Conservation (phyloP, 1,140 invertebrate genomes). For the Drosophila guanche region DNA sequence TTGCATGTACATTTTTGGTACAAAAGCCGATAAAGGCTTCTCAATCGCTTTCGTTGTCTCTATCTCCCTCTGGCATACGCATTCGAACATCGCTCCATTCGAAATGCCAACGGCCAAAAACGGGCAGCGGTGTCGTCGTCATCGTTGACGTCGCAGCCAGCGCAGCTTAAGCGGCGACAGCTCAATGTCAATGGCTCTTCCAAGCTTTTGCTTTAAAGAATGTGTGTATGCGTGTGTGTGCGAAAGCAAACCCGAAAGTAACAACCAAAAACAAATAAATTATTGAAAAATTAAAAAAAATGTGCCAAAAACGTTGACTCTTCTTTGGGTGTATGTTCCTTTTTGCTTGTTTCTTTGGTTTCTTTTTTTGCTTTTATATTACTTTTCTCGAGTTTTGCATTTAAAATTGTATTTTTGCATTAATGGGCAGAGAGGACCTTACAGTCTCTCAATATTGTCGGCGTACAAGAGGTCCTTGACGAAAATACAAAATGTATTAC, state of each 20-base stretch:
- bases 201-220: slow-evolving; percentile 22
- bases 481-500: too few species aligned
- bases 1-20: slow-evolving; percentile 68
- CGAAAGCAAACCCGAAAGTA: slow-evolving; percentile 43
- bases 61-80: too few species aligned
- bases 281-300: slow-evolving; percentile 44
- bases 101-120: slow-evolving; percentile 74
- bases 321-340: slow-evolving; percentile 12
- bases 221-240: slow-evolving; percentile 9
- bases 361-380: slow-evolving; percentile 2
- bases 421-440: too few species aligned
- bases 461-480: too few species aligned
- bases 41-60: too few species aligned
- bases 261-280: slow-evolving; percentile 46
- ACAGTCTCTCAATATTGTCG: too few species aligned
- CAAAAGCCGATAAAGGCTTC: slow-evolving; percentile 65
- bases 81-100: slow-evolving; percentile 23
- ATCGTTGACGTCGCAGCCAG: slow-evolving; percentile 11
- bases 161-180: slow-evolving; percentile 33
- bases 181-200: slow-evolving; percentile 72
- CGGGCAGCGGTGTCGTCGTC: slow-evolving; percentile 40
- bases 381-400: slow-evolving; percentile 4
- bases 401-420: too few species aligned
- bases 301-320: slow-evolving; percentile 59
- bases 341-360: slow-evolving; percentile 8